Evolutionary conservation across 1,140 invertebrate species (phyloP).

Genomic region (Dreissena polymorpha): DNA sequence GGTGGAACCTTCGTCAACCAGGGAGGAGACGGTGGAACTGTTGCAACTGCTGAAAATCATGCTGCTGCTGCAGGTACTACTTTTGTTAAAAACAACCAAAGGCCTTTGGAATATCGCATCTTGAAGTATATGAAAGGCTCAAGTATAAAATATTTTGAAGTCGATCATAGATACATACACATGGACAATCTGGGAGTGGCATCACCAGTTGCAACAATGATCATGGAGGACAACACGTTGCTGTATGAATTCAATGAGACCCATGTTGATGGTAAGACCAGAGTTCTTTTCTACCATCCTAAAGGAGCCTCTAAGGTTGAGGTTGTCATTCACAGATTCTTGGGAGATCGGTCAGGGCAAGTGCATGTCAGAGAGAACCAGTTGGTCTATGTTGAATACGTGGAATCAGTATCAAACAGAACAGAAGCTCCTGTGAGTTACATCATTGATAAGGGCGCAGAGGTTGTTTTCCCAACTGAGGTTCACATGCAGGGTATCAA

Average conservation of each 20-base stretch:
- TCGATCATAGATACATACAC: constrained; percentile 70
- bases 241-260: constrained; percentile 70
- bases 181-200: constrained; percentile 65
- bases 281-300: constrained; percentile 67
- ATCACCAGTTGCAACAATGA: constrained; percentile 66
- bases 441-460: constrained; percentile 69
- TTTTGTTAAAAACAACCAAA: constrained; percentile 69
- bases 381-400: constrained; percentile 63
- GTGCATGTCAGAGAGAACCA: constrained; percentile 69
- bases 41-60: constrained; percentile 38
- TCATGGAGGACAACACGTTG: constrained; percentile 66
- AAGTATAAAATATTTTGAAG: constrained; percentile 68
- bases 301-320: constrained; percentile 39
- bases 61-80: constrained; percentile 70
- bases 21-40: constrained; percentile 62
- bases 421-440: constrained; percentile 73
- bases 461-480: constrained; percentile 71
- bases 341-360: constrained; percentile 71
- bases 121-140: constrained; percentile 67
- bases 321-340: constrained; percentile 62
- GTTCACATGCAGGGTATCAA: constrained; percentile 72
- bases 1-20: constrained; percentile 67
- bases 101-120: constrained; percentile 70
- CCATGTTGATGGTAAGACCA: constrained; percentile 64
- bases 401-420: constrained; percentile 69